Percentiles rank a stretch among this genome's conserved stretches.
Evolutionary conservation across 92 coral and sea anemone genomes (phyloP).

Genomic region (Phymanthus crucifer): DNA sequence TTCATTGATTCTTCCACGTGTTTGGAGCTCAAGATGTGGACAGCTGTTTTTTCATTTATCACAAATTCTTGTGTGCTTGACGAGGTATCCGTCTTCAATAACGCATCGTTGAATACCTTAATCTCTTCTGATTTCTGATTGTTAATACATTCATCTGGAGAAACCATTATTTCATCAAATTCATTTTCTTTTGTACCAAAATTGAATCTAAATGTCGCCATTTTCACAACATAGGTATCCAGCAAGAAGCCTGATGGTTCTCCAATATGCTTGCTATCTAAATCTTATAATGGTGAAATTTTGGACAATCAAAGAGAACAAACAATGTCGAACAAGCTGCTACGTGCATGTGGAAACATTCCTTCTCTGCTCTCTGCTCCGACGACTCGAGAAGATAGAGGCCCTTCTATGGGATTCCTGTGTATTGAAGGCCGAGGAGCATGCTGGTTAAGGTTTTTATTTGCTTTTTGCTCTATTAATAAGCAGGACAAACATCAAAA

Average conservation of each 20-base stretch:
- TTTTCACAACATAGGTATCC: background rate
- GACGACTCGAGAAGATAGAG: background rate
- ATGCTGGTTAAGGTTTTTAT: conserved; percentile 24
- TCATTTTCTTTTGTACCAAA: conserved; percentile 13
- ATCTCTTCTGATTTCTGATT: conserved; percentile 14
- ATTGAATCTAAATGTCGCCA: conserved; percentile 29
- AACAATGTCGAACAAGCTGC: too few relatives aligned
- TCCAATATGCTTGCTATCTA: too few relatives aligned
- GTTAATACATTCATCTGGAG: background rate
- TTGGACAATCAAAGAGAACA: too few relatives aligned
- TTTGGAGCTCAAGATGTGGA: conserved; percentile 35
- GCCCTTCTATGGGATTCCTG: background rate
- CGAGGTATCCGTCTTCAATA: background rate
- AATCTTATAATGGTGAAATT: too few relatives aligned
- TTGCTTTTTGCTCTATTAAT: background rate
- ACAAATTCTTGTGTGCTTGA: background rate
- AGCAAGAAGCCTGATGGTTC: background rate
- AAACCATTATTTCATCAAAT: background rate
- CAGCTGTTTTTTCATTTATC: background rate
- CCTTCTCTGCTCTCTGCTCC: too few relatives aligned
- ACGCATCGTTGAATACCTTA: background rate
- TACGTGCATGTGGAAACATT: too few relatives aligned
- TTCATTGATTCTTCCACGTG: conserved; percentile 54
- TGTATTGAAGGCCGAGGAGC: conserved; percentile 4
- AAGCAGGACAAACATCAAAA: background rate